Percentiles rank a stretch among this genome's conserved stretches.
Evolutionary conservation across 2,797 vertebrate species (phyloP).

Genomic region (Microchirus variegatus): DNA sequence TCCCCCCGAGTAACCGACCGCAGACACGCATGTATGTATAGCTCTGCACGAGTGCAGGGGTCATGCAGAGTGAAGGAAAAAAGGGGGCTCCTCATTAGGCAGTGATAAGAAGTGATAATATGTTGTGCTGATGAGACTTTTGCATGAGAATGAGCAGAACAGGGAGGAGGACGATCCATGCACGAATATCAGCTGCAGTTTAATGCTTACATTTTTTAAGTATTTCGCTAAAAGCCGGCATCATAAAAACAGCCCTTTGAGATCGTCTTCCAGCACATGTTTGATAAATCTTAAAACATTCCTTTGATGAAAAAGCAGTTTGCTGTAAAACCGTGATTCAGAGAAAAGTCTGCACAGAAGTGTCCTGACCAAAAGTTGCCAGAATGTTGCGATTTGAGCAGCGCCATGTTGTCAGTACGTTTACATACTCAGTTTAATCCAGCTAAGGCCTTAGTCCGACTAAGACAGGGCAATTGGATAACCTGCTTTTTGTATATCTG

Average conservation of each 20-base stretch:
- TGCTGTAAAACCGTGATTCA: constrained; percentile 1
- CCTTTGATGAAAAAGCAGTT: constrained; percentile 1
- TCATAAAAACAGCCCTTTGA: neutral
- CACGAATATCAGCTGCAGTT: constrained; percentile 22
- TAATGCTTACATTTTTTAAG: no score
- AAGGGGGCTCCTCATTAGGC: constrained; percentile 8
- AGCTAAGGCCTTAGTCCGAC: no score
- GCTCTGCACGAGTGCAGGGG: constrained; percentile 18
- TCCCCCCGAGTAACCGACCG: constrained; percentile 12
- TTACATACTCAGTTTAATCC: no score
- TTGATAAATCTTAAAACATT: neutral
- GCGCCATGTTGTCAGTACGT: no score
- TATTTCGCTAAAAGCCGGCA: neutral
- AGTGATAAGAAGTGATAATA: constrained; percentile 33
- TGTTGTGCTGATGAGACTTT: constrained; percentile 24
- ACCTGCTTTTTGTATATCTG: no score
- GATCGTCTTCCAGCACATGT: neutral
- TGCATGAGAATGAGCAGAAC: constrained; percentile 40
- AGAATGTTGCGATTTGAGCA: no score
- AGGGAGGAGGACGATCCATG: constrained; percentile 22
- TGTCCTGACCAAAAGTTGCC: constrained; percentile 13
- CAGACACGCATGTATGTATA: neutral
- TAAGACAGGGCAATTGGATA: no score
- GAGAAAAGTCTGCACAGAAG: constrained; percentile 21
- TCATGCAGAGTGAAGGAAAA: neutral